Percentiles rank a stretch among this genome's conserved stretches.
Conservation (phyloP, 1,140 invertebrate genomes). For the Camponotus floridanus region DNA sequence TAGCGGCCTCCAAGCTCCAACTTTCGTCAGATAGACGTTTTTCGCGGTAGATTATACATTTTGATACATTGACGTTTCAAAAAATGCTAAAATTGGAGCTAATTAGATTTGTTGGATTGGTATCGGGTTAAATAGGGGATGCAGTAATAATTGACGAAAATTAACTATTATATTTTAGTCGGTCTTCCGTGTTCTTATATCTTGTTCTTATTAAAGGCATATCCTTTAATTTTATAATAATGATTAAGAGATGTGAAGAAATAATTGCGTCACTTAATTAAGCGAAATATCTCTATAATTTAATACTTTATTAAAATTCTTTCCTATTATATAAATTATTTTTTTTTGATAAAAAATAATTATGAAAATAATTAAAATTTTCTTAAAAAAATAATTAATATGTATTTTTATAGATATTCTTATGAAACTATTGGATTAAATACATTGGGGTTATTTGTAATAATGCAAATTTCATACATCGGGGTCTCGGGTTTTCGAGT, state of each 20-base stretch:
- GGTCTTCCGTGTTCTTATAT: background rate
- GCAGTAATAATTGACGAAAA: background rate
- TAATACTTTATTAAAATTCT: slow-evolving; percentile 11
- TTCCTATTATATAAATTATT: too few species aligned
- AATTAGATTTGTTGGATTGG: too few species aligned
- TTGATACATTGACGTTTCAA: background rate
- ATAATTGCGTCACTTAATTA: background rate
- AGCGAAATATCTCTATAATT: background rate
- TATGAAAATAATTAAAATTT: too few species aligned
- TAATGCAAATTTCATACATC: slow-evolving; percentile 19
- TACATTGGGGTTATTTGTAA: slow-evolving; percentile 12
- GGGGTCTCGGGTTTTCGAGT: slow-evolving; percentile 11
- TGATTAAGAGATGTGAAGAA: background rate
- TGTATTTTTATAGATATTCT: too few species aligned
- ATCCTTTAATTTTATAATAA: too few species aligned
- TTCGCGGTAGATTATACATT: background rate
- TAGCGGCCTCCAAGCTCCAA: slow-evolving; percentile 2
- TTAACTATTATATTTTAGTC: background rate
- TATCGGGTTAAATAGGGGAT: background rate
- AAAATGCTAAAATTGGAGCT: background rate
- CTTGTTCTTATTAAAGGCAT: background rate
- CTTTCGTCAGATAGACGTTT: slow-evolving; percentile 1
- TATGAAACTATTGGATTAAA: background rate
- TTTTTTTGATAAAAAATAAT: too few species aligned
- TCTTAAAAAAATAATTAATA: too few species aligned